Conservation (phyloP, 2,113 vertebrate species). For the Sardina pilchardus region DNA sequence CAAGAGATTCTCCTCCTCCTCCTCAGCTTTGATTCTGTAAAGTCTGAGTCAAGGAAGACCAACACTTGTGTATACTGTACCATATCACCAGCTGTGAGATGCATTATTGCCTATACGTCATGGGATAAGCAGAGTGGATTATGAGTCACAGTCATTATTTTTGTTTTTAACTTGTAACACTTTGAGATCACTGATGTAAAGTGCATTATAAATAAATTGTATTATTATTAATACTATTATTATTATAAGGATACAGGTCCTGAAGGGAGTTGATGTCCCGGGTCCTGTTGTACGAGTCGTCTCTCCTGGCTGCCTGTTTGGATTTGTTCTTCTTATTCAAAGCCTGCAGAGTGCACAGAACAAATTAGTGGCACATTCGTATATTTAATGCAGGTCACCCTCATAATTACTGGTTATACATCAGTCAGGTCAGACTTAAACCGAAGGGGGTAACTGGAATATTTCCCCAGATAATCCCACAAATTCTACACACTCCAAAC, state of each 20-base stretch:
- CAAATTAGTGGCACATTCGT: not conserved
- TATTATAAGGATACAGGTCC: conserved; percentile 89
- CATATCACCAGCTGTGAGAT: not conserved
- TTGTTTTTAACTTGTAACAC: too few species aligned
- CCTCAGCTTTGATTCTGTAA: conserved; percentile 79
- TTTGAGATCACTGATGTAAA: too few species aligned
- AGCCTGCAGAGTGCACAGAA: conserved; percentile 60
- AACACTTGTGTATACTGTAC: not conserved
- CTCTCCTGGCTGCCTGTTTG: conserved; percentile 54
- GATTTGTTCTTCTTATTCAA: conserved; percentile 72
- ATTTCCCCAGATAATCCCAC: not conserved
- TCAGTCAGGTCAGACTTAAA: not conserved
- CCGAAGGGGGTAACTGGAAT: not conserved
- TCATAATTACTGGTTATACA: not conserved
- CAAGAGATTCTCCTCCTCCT: conserved; percentile 83
- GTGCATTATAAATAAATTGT: too few species aligned
- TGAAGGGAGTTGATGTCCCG: conserved; percentile 76
- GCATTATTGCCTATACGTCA: not conserved
- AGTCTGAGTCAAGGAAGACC: conserved; percentile 48
- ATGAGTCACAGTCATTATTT: not conserved
- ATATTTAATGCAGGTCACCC: not conserved
- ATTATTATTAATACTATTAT: too few species aligned
- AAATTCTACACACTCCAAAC: not conserved
- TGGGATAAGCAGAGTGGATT: not conserved
- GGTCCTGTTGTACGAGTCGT: conserved; percentile 55